Evolutionary conservation across 2,888 invertebrate species (phyloP).

Genomic region (Achlya flavicornis): DNA sequence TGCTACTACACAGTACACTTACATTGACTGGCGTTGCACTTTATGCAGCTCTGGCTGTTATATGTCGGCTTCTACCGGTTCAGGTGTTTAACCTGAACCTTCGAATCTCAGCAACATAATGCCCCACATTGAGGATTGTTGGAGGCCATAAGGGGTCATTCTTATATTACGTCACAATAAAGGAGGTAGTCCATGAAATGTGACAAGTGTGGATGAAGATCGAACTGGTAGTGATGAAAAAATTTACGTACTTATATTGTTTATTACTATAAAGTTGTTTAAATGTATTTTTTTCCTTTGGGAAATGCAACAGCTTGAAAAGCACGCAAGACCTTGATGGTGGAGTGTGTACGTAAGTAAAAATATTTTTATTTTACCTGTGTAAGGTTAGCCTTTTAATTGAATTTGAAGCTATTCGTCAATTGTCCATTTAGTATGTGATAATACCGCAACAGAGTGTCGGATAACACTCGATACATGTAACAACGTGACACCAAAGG

Average conservation of each 20-base stretch:
- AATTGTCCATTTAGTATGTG: not conserved
- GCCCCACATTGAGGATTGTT: not conserved
- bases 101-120: not conserved
- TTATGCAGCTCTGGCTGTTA: not conserved
- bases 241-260: not conserved
- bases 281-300: slow-evolving; percentile 1
- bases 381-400: not conserved
- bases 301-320: slow-evolving; percentile 6
- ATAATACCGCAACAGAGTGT: not conserved
- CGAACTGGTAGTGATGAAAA: no score
- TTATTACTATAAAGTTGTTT: not conserved
- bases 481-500: not conserved
- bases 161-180: slow-evolving; percentile 9
- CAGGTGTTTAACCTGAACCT: no score
- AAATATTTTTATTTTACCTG: slow-evolving; percentile 5
- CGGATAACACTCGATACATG: not conserved
- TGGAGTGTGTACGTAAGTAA: slow-evolving; percentile 6
- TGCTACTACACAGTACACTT: not conserved
- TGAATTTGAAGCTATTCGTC: not conserved
- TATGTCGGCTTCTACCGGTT: no score
- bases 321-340: slow-evolving; percentile 1
- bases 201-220: not conserved
- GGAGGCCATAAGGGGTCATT: slow-evolving; percentile 5
- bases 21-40: not conserved
- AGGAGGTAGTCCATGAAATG: not conserved